Percentiles rank a stretch among this genome's conserved stretches.
Conservation (phyloP, 2,113 vertebrate species). For the mouse (Mus musculus) region DNA sequence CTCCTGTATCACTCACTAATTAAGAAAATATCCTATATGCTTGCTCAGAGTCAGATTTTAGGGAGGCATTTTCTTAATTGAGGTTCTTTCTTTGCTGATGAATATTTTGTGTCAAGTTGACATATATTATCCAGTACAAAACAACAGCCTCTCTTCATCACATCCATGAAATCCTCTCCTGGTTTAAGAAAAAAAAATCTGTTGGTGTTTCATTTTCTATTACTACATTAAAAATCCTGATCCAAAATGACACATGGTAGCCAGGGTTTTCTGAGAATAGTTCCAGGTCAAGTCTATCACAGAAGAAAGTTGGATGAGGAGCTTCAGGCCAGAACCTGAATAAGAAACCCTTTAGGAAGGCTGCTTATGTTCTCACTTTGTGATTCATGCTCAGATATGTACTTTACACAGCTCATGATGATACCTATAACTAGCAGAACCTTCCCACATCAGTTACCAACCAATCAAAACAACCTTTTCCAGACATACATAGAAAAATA, state of each 20-base stretch:
- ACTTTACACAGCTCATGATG: background rate
- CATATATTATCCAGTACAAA: background rate
- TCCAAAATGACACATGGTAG: background rate
- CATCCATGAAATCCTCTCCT: background rate
- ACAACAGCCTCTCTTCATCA: background rate
- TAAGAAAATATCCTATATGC: background rate
- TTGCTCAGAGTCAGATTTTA: background rate
- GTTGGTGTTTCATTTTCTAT: background rate
- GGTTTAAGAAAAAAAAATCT: background rate
- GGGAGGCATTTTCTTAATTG: background rate
- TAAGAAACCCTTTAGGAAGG: background rate
- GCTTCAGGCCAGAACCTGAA: background rate
- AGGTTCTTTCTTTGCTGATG: background rate
- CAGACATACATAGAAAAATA: background rate
- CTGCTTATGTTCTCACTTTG: background rate
- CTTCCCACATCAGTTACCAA: background rate
- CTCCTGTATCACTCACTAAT: background rate
- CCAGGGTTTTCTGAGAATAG: background rate
- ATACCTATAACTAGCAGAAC: background rate
- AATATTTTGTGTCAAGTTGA: background rate
- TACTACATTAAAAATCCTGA: background rate
- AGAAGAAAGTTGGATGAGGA: background rate
- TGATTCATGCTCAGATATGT: background rate
- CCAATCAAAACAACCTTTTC: background rate
- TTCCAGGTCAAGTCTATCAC: background rate